A percentile compares a stretch with the other conserved stretches of the same genome.
phyloP scores from a whole-genome alignment of 2,113 vertebrate genomes.

The Polyodon spathula region DNA sequence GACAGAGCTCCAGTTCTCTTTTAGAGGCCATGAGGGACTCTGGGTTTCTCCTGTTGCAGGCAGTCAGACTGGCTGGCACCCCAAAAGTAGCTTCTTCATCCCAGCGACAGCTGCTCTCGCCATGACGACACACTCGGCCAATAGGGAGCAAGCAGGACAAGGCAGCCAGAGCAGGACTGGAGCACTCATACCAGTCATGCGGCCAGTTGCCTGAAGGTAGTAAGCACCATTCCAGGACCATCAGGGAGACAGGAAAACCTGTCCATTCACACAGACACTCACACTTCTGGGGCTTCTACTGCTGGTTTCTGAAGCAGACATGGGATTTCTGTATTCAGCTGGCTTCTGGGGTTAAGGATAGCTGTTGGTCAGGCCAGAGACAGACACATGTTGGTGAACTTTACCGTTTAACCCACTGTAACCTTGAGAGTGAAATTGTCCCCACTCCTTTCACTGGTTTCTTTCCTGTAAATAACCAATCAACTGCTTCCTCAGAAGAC shows the following conservation, averaged over 20 bases:
- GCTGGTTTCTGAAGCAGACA: background rate
- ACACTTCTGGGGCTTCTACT: conserved; percentile 6
- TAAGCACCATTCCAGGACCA: conserved; percentile 65
- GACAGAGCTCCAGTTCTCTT: conserved; percentile 21
- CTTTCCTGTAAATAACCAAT: too few species aligned
- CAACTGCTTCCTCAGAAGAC: too few species aligned
- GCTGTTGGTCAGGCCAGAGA: background rate
- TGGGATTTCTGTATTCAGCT: background rate
- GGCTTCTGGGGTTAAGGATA: background rate
- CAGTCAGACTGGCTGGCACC: conserved; percentile 83
- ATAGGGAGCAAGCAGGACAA: conserved; percentile 31
- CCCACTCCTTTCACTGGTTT: too few species aligned
- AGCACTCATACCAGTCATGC: conserved; percentile 27
- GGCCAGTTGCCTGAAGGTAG: conserved; percentile 57
- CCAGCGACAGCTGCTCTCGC: conserved; percentile 48
- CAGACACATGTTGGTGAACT: background rate
- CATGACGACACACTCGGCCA: conserved; percentile 53
- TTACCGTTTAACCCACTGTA: background rate
- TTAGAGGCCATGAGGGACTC: conserved; percentile 42
- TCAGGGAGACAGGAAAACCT: conserved; percentile 22
- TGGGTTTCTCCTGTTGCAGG: conserved; percentile 65
- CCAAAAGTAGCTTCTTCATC: conserved; percentile 34
- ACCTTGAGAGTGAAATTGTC: too few species aligned
- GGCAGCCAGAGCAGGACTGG: conserved; percentile 29
- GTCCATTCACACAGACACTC: conserved; percentile 32